A percentile compares a stretch with the other conserved stretches of the same genome.
phyloP scores from a whole-genome alignment of 2,797 vertebrate species.

The Molossus molossus region DNA sequence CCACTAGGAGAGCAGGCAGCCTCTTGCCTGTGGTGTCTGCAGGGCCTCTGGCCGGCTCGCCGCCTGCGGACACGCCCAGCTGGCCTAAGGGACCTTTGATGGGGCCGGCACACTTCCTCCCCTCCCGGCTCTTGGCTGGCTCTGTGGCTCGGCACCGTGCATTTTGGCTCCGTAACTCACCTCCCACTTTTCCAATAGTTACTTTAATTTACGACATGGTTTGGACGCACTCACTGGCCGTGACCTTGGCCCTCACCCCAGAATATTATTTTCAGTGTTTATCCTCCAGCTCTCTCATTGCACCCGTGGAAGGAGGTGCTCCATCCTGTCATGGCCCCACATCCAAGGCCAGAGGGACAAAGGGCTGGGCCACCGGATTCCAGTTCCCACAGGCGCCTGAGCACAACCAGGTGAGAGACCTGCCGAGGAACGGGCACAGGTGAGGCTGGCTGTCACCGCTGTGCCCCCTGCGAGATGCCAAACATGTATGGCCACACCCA shows the following conservation, averaged over 20 bases:
- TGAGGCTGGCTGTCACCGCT: not conserved
- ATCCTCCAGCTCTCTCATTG: not conserved
- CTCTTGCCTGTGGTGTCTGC: not conserved
- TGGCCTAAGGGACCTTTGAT: not conserved
- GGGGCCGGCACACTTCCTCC: accelerated
- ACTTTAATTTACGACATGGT: constrained; percentile 73
- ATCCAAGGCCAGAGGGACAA: not conserved
- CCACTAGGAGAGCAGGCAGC: not conserved
- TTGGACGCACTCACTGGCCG: constrained; percentile 39
- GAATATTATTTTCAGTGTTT: constrained; percentile 74
- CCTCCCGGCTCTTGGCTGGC: not conserved
- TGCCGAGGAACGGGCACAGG: accelerated
- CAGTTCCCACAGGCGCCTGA: not conserved
- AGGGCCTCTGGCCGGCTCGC: not conserved
- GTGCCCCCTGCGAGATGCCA: accelerated
- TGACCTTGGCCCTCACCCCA: constrained; percentile 78
- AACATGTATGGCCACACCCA: not conserved
- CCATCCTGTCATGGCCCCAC: not conserved
- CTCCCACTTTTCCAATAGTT: constrained; percentile 60
- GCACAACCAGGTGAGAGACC: not conserved
- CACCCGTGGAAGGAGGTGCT: not conserved
- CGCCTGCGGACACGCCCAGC: not conserved
- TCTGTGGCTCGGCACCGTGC: not conserved
- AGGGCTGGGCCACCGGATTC: not conserved
- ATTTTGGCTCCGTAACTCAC: not conserved